Conservation (phyloP, 2,888 invertebrate genomes). For the Doris montereyensis region DNA sequence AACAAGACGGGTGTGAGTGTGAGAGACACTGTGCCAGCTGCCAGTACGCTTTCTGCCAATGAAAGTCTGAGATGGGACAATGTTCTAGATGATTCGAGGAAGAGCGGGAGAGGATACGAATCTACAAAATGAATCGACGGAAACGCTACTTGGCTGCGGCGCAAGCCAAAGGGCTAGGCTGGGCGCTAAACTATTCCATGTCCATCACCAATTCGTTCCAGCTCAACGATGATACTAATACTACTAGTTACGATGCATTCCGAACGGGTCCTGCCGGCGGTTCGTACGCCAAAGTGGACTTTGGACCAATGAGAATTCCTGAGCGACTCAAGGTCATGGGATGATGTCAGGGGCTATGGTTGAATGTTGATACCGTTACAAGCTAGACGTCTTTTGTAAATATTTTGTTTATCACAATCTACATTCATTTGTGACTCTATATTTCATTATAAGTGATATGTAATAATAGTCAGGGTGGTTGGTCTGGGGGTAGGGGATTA, state of each 20-base stretch:
- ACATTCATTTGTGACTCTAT: too few species aligned
- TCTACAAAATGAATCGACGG: conserved; percentile 68
- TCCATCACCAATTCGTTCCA: conserved; percentile 48
- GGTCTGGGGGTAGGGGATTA: too few species aligned
- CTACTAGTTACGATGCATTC: neutral
- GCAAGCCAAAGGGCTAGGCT: conserved; percentile 61
- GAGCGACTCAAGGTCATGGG: conserved; percentile 15
- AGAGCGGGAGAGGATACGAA: conserved; percentile 60
- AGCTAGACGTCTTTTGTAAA: too few species aligned
- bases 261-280: neutral
- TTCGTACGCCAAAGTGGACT: conserved; percentile 28
- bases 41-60: conserved; percentile 3
- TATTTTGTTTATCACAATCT: too few species aligned
- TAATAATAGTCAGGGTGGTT: too few species aligned
- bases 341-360: conserved; percentile 17
- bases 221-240: conserved; percentile 51
- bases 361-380: conserved; percentile 31
- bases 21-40: neutral
- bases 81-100: conserved; percentile 57
- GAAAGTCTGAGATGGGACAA: conserved; percentile 68
- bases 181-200: conserved; percentile 57
- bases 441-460: too few species aligned
- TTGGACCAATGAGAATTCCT: conserved; percentile 34
- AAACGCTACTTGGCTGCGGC: conserved; percentile 69
- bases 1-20: neutral